These are phyloP conservation scores for Sebastes kiyomatsui DNA, from an alignment of 2,797 vertebrate species.

Conservation along the genomic window DNA sequence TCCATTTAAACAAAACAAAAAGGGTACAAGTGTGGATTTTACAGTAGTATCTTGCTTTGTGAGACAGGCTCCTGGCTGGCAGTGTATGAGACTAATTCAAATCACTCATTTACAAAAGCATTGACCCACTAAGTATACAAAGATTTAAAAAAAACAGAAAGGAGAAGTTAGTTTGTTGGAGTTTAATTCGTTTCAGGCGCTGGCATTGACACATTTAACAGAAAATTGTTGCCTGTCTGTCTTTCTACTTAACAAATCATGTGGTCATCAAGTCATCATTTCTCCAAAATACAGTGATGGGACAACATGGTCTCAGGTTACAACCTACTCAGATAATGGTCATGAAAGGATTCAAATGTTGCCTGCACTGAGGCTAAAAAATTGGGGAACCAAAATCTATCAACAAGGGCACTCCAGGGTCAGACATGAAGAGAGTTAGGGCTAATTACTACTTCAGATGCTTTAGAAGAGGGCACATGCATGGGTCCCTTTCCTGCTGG, in stretches of 20 bases:
- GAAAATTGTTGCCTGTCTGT: slow-evolving; percentile 28
- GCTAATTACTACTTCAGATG: neutral
- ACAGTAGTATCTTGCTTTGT: neutral
- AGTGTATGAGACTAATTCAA: neutral
- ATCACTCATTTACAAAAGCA: neutral
- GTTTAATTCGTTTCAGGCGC: slow-evolving; percentile 66
- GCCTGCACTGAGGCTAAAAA: neutral
- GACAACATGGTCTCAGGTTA: slow-evolving; percentile 2
- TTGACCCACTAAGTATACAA: neutral
- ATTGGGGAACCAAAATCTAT: neutral
- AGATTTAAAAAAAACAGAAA: neutral
- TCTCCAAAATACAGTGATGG: slow-evolving; percentile 4
- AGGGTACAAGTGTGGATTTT: neutral
- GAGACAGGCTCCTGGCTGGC: neutral
- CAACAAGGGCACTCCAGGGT: neutral
- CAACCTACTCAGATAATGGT: neutral
- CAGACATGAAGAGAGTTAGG: neutral
- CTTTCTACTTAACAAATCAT: slow-evolving; percentile 30
- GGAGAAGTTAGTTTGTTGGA: slow-evolving; percentile 41
- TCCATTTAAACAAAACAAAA: no score
- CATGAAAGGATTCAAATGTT: neutral
- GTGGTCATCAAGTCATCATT: slow-evolving; percentile 29
- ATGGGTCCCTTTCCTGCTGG: slow-evolving; percentile 10
- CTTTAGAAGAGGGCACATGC: neutral
- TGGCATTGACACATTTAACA: slow-evolving; percentile 62